Conservation (phyloP, 2,888 invertebrate species). For the Silvanus unidentatus region DNA sequence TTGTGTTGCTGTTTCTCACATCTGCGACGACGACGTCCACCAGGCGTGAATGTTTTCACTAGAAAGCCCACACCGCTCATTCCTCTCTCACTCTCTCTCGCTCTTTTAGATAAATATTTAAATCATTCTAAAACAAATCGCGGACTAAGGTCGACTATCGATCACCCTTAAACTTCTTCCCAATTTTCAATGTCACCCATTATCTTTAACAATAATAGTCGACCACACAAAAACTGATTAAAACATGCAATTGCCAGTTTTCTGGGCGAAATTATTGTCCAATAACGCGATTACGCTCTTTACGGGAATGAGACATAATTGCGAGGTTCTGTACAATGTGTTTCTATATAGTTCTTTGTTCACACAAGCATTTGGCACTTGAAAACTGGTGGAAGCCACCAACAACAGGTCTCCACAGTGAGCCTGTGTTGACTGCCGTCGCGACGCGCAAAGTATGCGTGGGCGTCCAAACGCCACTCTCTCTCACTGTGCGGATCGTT, state of each 20-base stretch:
- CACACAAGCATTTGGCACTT: conserved; percentile 2
- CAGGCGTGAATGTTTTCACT: conserved; percentile 62
- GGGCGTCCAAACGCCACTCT: conserved; percentile 32
- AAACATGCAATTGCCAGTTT: background rate
- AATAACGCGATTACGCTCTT: too few species aligned
- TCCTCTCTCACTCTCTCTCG: background rate
- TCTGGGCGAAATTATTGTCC: too few species aligned
- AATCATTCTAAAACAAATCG: too few species aligned
- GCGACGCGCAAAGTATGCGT: conserved; percentile 25
- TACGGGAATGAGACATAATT: too few species aligned
- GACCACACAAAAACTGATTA: background rate
- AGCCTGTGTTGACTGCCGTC: conserved; percentile 32
- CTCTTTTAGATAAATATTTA: too few species aligned
- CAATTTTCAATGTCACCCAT: background rate
- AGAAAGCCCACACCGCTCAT: conserved; percentile 58
- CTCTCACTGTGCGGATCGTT: conserved; percentile 37
- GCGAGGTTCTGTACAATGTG: too few species aligned
- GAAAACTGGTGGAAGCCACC: conserved; percentile 15
- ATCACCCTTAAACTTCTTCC: too few species aligned
- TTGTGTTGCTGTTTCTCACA: conserved; percentile 56
- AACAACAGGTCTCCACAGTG: conserved; percentile 38
- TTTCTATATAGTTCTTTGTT: background rate
- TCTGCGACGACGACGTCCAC: conserved; percentile 54
- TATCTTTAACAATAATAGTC: background rate
- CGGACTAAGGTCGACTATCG: too few species aligned